Base-by-base conservation (phyloP, 2,797 vertebrate genomes). In the Propithecus deckenii region DNA sequence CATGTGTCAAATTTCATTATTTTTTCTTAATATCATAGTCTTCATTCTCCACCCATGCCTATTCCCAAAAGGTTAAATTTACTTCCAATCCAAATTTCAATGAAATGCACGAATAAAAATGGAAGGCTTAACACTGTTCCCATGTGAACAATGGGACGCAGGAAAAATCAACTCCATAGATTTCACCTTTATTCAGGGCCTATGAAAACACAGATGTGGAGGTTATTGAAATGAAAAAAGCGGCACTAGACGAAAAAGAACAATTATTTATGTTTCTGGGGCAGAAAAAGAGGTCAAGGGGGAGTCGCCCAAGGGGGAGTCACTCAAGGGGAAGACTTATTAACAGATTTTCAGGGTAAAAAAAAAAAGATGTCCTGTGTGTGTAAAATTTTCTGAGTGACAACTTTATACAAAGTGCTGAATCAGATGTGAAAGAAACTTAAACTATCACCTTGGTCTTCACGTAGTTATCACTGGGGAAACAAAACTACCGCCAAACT, bases 231-330 rank as follows among this genome's bases (percentile, higher is more conserved):
- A 89, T 86, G 76, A 95, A 89, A 92, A 94, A 95, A 80, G n/a
- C 25, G n/a, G 74, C 78, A 91, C 61, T 90, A 92, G 57, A 93
- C 59, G 46, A 81, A 96, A 91, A 96, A 96, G 87, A 96, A 96
- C 75, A 92, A 96, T 95, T 95, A 96, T 94, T 96, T 97, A 97
- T 97, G 97, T 98, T 98, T 97, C 97, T 98, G 81, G 97, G 96
- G 92, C 97, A 97, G 95, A 95, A 97, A 97, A 98, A 94, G 97
- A 98, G 97, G 97, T 93, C 97, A 97, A 94, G 89, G 81, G 94
- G 94, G 96, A 94, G 90, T 91, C 72, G 90, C 80, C 95, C 65
- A 92, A 74, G 63, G 78, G 85, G 74, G 95, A 95, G 93, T 90
- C 79, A 94, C 81, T 96, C 65, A 91, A 65, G 55, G 72, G 87